These are phyloP conservation scores for Gryon sp. DNA, from an alignment of 1,140 invertebrate species.

Conservation along the genomic window DNA sequence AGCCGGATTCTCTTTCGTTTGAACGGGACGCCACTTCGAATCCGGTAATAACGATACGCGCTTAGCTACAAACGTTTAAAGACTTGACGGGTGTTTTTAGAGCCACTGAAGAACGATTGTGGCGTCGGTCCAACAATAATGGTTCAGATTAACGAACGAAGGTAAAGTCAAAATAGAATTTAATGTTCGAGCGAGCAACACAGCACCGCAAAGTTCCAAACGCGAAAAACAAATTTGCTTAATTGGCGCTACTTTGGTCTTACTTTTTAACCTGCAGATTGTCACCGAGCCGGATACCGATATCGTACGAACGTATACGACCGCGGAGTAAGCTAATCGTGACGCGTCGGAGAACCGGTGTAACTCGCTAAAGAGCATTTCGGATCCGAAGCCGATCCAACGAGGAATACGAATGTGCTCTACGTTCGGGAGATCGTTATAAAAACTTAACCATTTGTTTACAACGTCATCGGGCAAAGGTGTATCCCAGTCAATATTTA, in stretches of 20 bases:
- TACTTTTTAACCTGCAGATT: neutral
- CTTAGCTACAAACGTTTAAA: neutral
- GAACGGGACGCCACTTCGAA: neutral
- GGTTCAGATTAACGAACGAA: neutral
- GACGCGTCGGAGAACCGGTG: constrained; percentile 4
- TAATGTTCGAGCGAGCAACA: neutral
- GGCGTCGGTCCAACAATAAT: neutral
- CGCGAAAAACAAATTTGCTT: neutral
- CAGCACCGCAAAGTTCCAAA: neutral
- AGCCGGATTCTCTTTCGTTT: neutral
- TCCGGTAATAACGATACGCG: neutral
- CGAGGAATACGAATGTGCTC: neutral
- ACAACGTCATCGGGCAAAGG: neutral
- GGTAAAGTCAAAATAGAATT: neutral
- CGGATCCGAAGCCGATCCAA: neutral
- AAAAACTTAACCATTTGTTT: neutral
- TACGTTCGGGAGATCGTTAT: neutral
- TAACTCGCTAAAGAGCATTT: neutral
- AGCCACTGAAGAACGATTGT: neutral
- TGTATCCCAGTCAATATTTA: constrained; percentile 41
- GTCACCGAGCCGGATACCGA: neutral
- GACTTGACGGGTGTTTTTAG: neutral
- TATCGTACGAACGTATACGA: neutral
- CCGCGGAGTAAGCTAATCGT: neutral
- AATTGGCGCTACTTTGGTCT: constrained; percentile 7